These are phyloP conservation scores for Chalcosyrphus nemorum DNA, from an alignment of 2,888 invertebrate genomes.

Conservation along the genomic window DNA sequence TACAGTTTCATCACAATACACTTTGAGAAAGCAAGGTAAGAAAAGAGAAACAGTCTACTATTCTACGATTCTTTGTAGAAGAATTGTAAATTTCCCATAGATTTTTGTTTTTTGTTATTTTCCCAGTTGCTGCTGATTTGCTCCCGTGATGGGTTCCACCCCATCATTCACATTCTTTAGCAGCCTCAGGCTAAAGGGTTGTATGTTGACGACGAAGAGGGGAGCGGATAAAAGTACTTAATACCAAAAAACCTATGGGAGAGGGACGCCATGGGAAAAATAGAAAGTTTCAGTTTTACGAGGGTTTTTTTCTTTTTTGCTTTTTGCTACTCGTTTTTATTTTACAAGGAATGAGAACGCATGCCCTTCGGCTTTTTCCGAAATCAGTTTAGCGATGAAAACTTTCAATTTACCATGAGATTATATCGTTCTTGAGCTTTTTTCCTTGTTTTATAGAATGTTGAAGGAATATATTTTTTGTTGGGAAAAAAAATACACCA, in stretches of 20 bases:
- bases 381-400: slow-evolving; percentile 70
- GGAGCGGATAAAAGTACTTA: slow-evolving; percentile 37
- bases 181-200: slow-evolving; percentile 66
- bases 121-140: background rate
- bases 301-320: background rate
- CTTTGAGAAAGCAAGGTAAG: no score
- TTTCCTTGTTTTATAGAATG: background rate
- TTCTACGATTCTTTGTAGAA: no score
- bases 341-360: slow-evolving; percentile 55
- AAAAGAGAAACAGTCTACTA: no score
- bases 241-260: slow-evolving; percentile 7
- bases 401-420: slow-evolving; percentile 72
- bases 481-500: slow-evolving; percentile 40
- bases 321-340: slow-evolving; percentile 7
- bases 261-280: slow-evolving; percentile 10
- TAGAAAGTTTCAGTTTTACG: slow-evolving; percentile 54
- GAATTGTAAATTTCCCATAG: no score
- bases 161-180: slow-evolving; percentile 41
- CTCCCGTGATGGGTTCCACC: slow-evolving; percentile 24
- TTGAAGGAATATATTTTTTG: slow-evolving; percentile 50
- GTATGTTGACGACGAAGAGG: slow-evolving; percentile 42
- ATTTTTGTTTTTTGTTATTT: slow-evolving; percentile 17
- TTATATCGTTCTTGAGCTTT: slow-evolving; percentile 48
- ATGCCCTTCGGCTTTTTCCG: slow-evolving; percentile 59
- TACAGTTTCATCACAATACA: no score